A percentile compares a stretch with the other conserved stretches of the same genome.
Conservation (phyloP, 1,140 invertebrate species). For the Cataglyphis hispanica region DNA sequence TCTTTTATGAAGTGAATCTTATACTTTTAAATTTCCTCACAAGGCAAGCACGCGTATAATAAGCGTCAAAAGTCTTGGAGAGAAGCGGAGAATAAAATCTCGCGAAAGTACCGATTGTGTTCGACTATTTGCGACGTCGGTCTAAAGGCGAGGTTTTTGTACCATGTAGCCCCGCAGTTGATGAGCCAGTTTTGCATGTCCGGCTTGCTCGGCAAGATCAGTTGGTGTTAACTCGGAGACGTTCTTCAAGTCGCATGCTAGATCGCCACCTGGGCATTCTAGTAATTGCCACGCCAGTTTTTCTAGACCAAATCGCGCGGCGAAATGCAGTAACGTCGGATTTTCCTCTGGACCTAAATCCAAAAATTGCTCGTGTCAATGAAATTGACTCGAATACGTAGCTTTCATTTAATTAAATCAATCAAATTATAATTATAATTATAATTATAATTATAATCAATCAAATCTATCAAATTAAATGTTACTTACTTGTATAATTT, state of each 20-base stretch:
- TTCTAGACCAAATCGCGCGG: slow-evolving; percentile 94
- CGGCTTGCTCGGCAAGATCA: slow-evolving; percentile 92
- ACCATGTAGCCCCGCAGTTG: slow-evolving; percentile 92
- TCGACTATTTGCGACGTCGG: slow-evolving; percentile 66
- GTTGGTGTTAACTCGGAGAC: slow-evolving; percentile 92
- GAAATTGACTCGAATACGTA: background rate
- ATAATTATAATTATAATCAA: too few species aligned
- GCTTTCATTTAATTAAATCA: background rate
- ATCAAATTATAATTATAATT: too few species aligned
- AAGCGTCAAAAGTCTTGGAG: slow-evolving; percentile 3
- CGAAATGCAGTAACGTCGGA: slow-evolving; percentile 95
- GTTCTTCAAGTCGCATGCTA: slow-evolving; percentile 93
- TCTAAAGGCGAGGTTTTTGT: slow-evolving; percentile 77
- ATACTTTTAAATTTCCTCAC: background rate
- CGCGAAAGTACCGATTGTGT: slow-evolving; percentile 67
- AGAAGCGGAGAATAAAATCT: slow-evolving; percentile 57
- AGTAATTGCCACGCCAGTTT: slow-evolving; percentile 93
- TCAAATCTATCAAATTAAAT: background rate
- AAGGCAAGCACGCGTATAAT: background rate
- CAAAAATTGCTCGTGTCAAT: slow-evolving; percentile 16
- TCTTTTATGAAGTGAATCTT: background rate
- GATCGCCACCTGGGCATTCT: slow-evolving; percentile 93
- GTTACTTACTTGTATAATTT: slow-evolving; percentile 83
- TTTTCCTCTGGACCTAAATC: slow-evolving; percentile 91
- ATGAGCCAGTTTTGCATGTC: slow-evolving; percentile 90